phyloP scores from a whole-genome alignment of 2,888 invertebrate species.

The Anoplius nigerrimus region DNA sequence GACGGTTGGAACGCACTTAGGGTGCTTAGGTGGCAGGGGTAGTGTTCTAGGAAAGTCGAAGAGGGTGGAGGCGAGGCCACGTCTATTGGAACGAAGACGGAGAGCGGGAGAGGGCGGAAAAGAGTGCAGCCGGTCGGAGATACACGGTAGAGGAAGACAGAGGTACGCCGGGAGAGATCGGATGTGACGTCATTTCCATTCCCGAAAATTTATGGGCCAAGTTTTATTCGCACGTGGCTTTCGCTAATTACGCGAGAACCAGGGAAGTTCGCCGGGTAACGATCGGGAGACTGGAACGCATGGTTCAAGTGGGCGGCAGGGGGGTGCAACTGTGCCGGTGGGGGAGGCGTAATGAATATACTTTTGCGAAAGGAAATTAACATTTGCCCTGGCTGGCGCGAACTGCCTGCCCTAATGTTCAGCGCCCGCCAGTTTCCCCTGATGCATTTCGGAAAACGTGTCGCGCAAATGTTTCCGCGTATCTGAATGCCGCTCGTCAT shows the following conservation, averaged over 20 bases:
- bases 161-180: conserved; percentile 36
- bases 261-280: conserved; percentile 14
- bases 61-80: background rate
- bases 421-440: background rate
- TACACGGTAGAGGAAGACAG: conserved; percentile 9
- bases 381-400: background rate
- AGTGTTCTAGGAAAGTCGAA: background rate
- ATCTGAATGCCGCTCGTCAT: too few relatives aligned
- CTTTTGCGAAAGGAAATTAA: conserved; percentile 8
- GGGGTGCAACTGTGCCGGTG: background rate
- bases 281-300: conserved; percentile 15
- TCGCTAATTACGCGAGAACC: conserved; percentile 48
- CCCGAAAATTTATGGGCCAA: conserved; percentile 57
- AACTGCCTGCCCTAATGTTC: background rate
- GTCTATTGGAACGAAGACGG: background rate
- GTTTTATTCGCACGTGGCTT: conserved; percentile 54
- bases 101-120: background rate
- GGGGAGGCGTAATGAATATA: conserved; percentile 10
- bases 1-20: background rate
- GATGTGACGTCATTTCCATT: conserved; percentile 61
- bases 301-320: conserved; percentile 7
- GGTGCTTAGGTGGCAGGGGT: background rate
- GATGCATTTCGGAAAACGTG: background rate
- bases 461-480: too few relatives aligned
- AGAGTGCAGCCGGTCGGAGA: conserved; percentile 2